phyloP scores from a whole-genome alignment of 1,140 invertebrate species.

The Matsumurasca onukii region DNA sequence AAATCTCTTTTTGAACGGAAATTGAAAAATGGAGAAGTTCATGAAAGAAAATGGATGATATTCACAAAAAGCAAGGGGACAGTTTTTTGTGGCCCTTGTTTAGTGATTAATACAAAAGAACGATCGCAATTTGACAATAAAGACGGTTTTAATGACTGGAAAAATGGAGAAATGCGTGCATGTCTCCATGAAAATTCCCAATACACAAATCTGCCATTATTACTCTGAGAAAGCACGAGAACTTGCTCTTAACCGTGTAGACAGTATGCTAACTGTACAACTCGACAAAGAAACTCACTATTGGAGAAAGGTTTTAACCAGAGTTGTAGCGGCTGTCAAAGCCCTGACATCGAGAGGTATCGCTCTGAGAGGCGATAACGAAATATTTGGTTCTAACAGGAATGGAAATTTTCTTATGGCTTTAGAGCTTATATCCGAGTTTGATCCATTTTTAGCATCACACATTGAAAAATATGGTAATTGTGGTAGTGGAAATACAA shows the following conservation, averaged over 20 bases:
- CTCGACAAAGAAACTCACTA: constrained; percentile 29
- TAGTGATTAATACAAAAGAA: constrained; percentile 33
- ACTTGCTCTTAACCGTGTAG: constrained; percentile 29
- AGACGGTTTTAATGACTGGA: constrained; percentile 43
- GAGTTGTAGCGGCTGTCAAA: too few species aligned
- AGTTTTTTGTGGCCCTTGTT: constrained; percentile 40
- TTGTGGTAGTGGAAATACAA: constrained; percentile 42
- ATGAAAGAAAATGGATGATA: constrained; percentile 37
- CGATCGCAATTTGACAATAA: constrained; percentile 36
- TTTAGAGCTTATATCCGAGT: constrained; percentile 45
- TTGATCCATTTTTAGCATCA: constrained; percentile 46
- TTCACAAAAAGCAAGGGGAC: constrained; percentile 39
- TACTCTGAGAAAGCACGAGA: constrained; percentile 31
- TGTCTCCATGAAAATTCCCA: too few species aligned
- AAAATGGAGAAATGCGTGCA: too few species aligned
- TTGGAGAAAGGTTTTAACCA: too few species aligned
- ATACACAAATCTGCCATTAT: constrained; percentile 31
- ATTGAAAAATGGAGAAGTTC: constrained; percentile 40
- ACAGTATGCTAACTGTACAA: constrained; percentile 28
- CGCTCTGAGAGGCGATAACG: too few species aligned
- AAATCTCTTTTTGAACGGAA: constrained; percentile 37
- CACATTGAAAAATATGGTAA: constrained; percentile 45
- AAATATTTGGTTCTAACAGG: too few species aligned
- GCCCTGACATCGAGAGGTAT: too few species aligned
- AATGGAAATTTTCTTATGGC: too few species aligned